Evolutionary conservation across 2,797 vertebrate genomes (phyloP).

Genomic region (Eospalax fontanierii): DNA sequence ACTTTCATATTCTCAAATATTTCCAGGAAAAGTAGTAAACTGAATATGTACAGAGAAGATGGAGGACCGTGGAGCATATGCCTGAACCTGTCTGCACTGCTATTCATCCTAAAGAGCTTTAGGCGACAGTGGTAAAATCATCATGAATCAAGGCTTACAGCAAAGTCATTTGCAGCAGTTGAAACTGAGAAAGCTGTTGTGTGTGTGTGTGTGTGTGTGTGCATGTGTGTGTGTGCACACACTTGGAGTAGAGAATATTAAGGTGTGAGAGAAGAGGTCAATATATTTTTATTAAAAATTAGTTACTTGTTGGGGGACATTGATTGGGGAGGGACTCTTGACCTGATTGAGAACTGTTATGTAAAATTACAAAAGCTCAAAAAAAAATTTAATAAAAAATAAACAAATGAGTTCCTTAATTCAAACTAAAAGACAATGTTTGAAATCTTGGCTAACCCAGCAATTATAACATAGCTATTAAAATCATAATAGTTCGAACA

Average conservation of each 20-base stretch:
- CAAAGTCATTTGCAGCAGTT: background rate
- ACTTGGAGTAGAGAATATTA: background rate
- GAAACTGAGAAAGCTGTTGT: background rate
- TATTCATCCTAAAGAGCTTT: conserved; percentile 32
- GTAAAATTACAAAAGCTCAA: no score
- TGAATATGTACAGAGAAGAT: conserved; percentile 18
- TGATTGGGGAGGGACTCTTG: no score
- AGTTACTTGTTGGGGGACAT: no score
- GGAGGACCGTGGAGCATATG: background rate
- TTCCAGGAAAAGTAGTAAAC: conserved; percentile 68
- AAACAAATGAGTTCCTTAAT: no score
- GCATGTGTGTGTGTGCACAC: no score
- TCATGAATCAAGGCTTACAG: conserved; percentile 45
- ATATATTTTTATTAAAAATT: background rate
- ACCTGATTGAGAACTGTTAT: no score
- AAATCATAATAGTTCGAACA: conserved; percentile 13
- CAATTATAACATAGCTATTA: background rate
- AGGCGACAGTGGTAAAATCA: conserved; percentile 11
- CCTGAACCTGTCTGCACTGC: background rate
- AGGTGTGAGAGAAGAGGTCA: background rate
- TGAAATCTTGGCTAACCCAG: conserved; percentile 8
- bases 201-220: background rate
- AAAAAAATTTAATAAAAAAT: no score
- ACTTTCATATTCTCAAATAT: conserved; percentile 67
- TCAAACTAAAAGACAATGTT: conserved; percentile 37